These are phyloP conservation scores for Gryon sp. DNA, from an alignment of 1,140 invertebrate genomes.

Conservation along the genomic window DNA sequence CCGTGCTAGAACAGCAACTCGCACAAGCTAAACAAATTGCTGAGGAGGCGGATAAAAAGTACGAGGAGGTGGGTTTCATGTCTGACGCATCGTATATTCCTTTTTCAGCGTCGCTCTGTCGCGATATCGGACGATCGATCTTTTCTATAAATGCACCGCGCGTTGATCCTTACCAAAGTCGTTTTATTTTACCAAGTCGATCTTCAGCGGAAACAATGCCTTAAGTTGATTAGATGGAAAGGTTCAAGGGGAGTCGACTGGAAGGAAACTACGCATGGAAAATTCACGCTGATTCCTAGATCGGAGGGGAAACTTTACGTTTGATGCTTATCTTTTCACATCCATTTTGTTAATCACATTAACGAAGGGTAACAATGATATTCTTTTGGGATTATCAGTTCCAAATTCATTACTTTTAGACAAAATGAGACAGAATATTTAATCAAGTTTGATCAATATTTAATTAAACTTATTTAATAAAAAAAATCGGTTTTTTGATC, in stretches of 20 bases:
- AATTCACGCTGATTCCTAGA: no score
- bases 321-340: no score
- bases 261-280: background rate
- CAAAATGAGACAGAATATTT: no score
- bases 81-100: conserved; percentile 54
- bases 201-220: conserved; percentile 29
- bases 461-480: no score
- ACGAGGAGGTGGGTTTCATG: conserved; percentile 92
- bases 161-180: conserved; percentile 12
- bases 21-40: conserved; percentile 98
- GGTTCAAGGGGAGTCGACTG: conserved; percentile 6
- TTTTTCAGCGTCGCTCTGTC: conserved; percentile 46
- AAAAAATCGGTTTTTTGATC: no score
- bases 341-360: no score
- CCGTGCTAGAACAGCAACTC: conserved; percentile 95
- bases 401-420: no score
- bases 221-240: background rate
- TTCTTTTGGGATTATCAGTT: no score
- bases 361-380: no score
- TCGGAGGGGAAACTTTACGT: no score
- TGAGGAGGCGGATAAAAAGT: conserved; percentile 99
- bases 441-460: no score
- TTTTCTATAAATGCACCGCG: conserved; percentile 38
- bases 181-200: background rate
- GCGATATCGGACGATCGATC: conserved; percentile 58